phyloP scores from a whole-genome alignment of 2,888 invertebrate genomes.

The Cantharis lateralis region DNA sequence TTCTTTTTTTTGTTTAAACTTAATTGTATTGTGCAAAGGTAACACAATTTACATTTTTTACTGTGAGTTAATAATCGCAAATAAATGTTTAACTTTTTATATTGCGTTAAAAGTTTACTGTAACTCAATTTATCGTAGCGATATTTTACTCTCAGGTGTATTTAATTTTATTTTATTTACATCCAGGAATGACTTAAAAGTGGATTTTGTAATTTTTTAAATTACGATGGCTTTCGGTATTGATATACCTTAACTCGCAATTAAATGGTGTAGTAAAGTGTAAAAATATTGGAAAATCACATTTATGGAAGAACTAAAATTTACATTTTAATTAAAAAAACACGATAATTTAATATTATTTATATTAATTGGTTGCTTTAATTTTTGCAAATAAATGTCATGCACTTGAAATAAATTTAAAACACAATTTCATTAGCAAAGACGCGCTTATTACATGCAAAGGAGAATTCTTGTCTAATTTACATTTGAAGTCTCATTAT shows the following conservation, averaged over 20 bases:
- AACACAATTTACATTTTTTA: not conserved
- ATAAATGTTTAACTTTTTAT: not conserved
- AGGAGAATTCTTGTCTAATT: constrained; percentile 9
- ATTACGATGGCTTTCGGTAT: not conserved
- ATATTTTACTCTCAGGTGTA: not conserved
- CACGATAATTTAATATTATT: not conserved
- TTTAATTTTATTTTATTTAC: not conserved
- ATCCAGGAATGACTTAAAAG: not conserved
- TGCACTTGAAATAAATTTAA: not conserved
- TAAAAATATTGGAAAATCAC: not conserved
- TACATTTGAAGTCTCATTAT: constrained; percentile 7
- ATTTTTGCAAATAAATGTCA: not conserved
- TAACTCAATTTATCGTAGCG: not conserved
- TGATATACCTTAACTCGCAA: not conserved
- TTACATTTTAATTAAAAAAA: not conserved
- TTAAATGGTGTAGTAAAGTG: not conserved
- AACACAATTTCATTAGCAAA: constrained; percentile 10
- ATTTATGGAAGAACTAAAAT: not conserved
- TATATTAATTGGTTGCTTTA: not conserved
- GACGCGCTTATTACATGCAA: constrained; percentile 6
- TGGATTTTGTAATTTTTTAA: not conserved
- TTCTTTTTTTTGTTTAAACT: not conserved
- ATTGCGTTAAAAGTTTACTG: not conserved
- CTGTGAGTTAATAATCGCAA: not conserved
- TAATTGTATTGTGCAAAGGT: not conserved